Evolutionary conservation across 2,113 vertebrate species (phyloP), one percentile per base, ranked within the genome.

Genomic region (Egretta garzetta): DNA sequence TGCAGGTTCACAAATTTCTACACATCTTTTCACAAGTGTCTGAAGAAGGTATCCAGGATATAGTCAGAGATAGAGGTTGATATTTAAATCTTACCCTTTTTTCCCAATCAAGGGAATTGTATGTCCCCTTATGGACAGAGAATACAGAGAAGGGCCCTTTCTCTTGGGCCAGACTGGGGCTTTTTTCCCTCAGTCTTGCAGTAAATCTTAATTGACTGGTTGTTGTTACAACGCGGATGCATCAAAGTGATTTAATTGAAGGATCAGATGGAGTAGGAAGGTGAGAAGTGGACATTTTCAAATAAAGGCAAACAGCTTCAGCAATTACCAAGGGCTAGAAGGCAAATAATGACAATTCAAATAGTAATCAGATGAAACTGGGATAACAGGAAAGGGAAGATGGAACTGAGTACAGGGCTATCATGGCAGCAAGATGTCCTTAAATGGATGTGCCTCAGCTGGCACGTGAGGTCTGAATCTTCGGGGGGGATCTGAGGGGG

Each of bases 1-100:
- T 96, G 93, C 87, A 95, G 81, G 41, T 91, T 76, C 45, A 76
- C 66, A 50, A 50, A 68, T 88, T 79, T 72, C 49, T 80, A 55
- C 20, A 85, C 18, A 13, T 70, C 66, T 79, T 72, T 91, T 87
- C 77, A 82, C 80, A 92, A 83, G 80, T 3, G 1, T 62, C 74
- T 94, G 64, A 87, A 79, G 76, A 81, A 80, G 10, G 17, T 66
- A 23, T 63, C 72, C 66, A 75, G 56, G 41, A 83, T 66, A n/a
- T 8, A 91, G 58, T n/a, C 52, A 67, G 56, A 89, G 37, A 90
- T 1, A 67, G 49, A 84, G 43, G 41, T 60, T 74, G 26, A 47
- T 76, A 59, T 4, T 80, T 68, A 68, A 80, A 72, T 84, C 80
- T 67, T 68, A 74, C 9, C 30, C 35, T 7, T 81, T 86, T 74